Evolutionary conservation across 1,140 invertebrate genomes (phyloP).

Genomic region (Neuroterus valhalla): DNA sequence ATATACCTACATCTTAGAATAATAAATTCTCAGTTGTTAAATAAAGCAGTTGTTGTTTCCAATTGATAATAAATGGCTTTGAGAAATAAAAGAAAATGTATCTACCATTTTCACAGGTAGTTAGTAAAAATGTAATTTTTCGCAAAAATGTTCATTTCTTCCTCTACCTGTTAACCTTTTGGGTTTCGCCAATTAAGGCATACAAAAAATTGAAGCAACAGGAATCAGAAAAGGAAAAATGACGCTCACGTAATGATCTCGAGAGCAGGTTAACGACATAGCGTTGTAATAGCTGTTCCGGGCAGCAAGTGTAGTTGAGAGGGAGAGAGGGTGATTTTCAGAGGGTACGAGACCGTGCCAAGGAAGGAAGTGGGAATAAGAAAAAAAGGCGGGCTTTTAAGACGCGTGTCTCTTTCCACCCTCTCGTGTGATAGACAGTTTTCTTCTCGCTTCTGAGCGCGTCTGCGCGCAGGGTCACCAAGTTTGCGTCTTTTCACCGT

Average conservation of each 20-base stretch:
- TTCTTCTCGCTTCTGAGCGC: slow-evolving; percentile 44
- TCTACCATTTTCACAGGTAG: too few relatives aligned
- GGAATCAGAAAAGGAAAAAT: background rate
- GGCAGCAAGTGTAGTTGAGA: background rate
- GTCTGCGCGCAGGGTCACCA: slow-evolving; percentile 51
- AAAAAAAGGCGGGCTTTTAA: slow-evolving; percentile 25
- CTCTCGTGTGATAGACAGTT: slow-evolving; percentile 42
- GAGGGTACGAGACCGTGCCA: slow-evolving; percentile 8
- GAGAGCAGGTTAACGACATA: slow-evolving; percentile 20
- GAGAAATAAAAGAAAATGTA: too few relatives aligned
- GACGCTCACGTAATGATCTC: slow-evolving; percentile 7
- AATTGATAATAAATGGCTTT: too few relatives aligned
- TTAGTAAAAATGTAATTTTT: too few relatives aligned
- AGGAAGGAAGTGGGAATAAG: background rate
- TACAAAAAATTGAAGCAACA: background rate
- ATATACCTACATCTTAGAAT: too few relatives aligned
- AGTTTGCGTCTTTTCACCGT: slow-evolving; percentile 68
- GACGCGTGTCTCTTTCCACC: slow-evolving; percentile 37
- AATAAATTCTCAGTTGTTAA: too few relatives aligned
- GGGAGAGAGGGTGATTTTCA: slow-evolving; percentile 9
- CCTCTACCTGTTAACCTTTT: background rate
- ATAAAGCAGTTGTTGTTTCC: too few relatives aligned
- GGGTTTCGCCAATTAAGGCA: background rate
- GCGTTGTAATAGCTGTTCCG: background rate
- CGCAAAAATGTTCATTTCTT: too few relatives aligned